Evolutionary conservation across 2,888 invertebrate species (phyloP), one percentile per base, ranked within the genome.

Genomic region (Oscheius myriophilus): DNA sequence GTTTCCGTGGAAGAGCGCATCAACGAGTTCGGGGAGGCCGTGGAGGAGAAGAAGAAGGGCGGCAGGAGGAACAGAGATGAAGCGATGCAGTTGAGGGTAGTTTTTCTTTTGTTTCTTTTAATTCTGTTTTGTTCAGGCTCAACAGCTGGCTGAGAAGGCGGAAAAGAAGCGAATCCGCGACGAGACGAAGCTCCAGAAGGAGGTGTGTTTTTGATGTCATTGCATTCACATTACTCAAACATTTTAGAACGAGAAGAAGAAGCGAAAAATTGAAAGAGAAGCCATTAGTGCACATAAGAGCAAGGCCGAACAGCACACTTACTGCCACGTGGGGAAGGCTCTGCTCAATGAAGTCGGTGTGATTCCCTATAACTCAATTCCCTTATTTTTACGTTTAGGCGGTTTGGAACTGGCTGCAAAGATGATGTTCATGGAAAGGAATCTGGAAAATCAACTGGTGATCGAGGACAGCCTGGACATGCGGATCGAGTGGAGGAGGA

Each of bases 281-380:
- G 64, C 71, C 45, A 67, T 67, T 39, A 64, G 51, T 26, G 25
- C 76, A 21, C 61, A 62, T n/a, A 76, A 76, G 25, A 43, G 67
- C 0, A 76, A 76, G 46, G 62, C 67, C 12, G 76, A 76, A 59
- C 69, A 59, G 14, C 74, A 72, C 66, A 72, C 72, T 0, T 76
- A 69, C 52, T 76, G 76, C 26, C 74, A 74, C 33, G 49, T 74
- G 6, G 76, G 76, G 14, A 71, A 54, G 39, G 41, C 51, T 7
- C 51, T 76, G 2, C 16, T 72, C 11, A 71, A 72, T 12, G 41
- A 18, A 18, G 16, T 68, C 18, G 69, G 76, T 76, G 23, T 64
- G 62, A 14, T 51, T n/a, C 9, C 4, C n/a, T 1, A 7, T 49
- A 21, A 25, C 46, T 49, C 12, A n/a, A 12, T 53, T 65, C 33